Percentiles rank a stretch among this genome's conserved stretches.
These are phyloP conservation scores for Phortica okadai DNA, from an alignment of 2,888 invertebrate species.

Conservation along the genomic window DNA sequence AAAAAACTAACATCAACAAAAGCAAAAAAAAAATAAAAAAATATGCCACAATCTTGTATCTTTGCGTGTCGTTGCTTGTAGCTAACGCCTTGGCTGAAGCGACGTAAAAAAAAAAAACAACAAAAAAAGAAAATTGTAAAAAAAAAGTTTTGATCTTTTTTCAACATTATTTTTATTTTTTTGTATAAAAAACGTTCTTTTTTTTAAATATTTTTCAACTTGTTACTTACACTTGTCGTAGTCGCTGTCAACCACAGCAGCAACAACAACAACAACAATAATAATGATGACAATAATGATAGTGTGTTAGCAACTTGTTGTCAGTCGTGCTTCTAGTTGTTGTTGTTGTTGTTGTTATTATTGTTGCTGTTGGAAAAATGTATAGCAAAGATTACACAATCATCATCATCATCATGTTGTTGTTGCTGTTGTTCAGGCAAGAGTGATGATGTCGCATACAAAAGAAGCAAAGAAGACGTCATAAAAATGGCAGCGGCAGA, in stretches of 20 bases:
- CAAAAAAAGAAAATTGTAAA: no score
- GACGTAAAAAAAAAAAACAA: no score
- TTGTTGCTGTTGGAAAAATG: background rate
- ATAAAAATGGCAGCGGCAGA: background rate
- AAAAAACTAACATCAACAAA: background rate
- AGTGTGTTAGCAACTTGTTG: conserved; percentile 17
- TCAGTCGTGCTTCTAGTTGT: background rate
- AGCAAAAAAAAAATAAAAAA: background rate
- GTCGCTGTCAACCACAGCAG: background rate
- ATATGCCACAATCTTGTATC: conserved; percentile 7
- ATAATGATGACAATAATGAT: conserved; percentile 9
- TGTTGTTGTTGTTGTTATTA: no score
- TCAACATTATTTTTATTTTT: background rate
- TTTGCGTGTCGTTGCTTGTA: conserved; percentile 13
- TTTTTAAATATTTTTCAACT: background rate
- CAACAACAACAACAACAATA: background rate
- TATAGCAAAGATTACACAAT: conserved; percentile 9
- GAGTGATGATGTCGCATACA: background rate
- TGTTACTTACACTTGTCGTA: conserved; percentile 5
- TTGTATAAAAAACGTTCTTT: background rate
- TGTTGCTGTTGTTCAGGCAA: no score
- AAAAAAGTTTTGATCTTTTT: background rate
- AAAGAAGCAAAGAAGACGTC: background rate
- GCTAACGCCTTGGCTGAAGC: background rate
- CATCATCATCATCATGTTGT: background rate